Percentiles rank a stretch among this genome's conserved stretches.
These are phyloP conservation scores for Astyanax mexicanus DNA, from an alignment of 2,797 vertebrate genomes.

Conservation along the genomic window DNA sequence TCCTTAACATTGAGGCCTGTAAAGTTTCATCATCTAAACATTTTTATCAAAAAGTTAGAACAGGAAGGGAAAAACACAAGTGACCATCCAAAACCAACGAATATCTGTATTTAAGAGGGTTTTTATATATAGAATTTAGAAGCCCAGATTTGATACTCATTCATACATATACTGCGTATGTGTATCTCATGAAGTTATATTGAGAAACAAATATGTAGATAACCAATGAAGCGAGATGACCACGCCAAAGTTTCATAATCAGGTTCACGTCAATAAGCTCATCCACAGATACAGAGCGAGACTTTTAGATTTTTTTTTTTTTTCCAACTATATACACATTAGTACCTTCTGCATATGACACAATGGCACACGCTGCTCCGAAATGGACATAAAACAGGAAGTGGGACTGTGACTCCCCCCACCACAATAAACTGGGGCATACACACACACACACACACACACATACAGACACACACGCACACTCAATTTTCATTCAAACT, in stretches of 20 bases:
- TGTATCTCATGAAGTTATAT: slow-evolving; percentile 50
- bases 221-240: slow-evolving; percentile 72
- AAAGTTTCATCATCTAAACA: neutral
- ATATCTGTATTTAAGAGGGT: slow-evolving; percentile 53
- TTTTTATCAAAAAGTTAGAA: neutral
- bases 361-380: slow-evolving; percentile 75
- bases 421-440: slow-evolving; percentile 25
- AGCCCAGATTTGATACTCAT: slow-evolving; percentile 64
- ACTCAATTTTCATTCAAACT: slow-evolving; percentile 83
- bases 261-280: slow-evolving; percentile 82
- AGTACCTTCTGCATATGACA: slow-evolving; percentile 86
- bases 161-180: slow-evolving; percentile 66
- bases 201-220: slow-evolving; percentile 56
- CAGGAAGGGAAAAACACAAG: neutral
- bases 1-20: neutral
- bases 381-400: slow-evolving; percentile 58
- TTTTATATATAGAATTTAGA: slow-evolving; percentile 53
- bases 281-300: slow-evolving; percentile 84
- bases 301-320: slow-evolving; percentile 79
- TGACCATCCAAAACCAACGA: slow-evolving; percentile 57
- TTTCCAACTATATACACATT: slow-evolving; percentile 88
- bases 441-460: slow-evolving; percentile 40
- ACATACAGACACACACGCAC: slow-evolving; percentile 66
- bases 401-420: slow-evolving; percentile 18
- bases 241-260: slow-evolving; percentile 77